Evolutionary conservation across 2,113 vertebrate species (phyloP).

Genomic region (Laticauda laticaudata): DNA sequence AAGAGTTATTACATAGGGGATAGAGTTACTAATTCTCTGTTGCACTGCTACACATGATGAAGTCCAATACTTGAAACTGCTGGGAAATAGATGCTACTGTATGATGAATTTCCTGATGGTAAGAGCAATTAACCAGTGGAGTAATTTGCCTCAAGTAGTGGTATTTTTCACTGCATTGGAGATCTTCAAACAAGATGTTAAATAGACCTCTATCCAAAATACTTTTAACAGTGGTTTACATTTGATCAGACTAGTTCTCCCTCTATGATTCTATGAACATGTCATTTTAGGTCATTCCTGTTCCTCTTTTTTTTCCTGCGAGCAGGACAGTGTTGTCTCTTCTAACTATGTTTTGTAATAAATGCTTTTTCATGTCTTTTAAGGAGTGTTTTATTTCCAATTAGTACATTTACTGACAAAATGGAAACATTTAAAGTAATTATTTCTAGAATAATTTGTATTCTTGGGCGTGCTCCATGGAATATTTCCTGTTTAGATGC

Average conservation of each 20-base stretch:
- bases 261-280: background rate
- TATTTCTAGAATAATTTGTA: background rate
- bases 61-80: background rate
- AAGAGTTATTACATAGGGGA: background rate
- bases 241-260: background rate
- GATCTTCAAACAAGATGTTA: background rate
- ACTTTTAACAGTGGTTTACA: background rate
- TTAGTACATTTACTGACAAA: background rate
- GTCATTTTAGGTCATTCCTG: background rate
- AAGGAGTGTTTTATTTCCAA: background rate
- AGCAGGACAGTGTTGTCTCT: background rate
- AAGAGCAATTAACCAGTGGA: background rate
- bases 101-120: background rate
- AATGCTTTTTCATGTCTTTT: background rate
- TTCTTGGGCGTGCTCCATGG: background rate
- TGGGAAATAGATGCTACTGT: background rate
- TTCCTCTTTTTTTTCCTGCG: background rate
- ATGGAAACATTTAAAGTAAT: background rate
- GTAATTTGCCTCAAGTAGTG: background rate
- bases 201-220: background rate
- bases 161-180: background rate
- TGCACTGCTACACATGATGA: background rate
- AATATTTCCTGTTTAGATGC: background rate
- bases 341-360: background rate
- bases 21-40: background rate